phyloP scores from a whole-genome alignment of 2,888 invertebrate species.

The Stramonita haemastoma region DNA sequence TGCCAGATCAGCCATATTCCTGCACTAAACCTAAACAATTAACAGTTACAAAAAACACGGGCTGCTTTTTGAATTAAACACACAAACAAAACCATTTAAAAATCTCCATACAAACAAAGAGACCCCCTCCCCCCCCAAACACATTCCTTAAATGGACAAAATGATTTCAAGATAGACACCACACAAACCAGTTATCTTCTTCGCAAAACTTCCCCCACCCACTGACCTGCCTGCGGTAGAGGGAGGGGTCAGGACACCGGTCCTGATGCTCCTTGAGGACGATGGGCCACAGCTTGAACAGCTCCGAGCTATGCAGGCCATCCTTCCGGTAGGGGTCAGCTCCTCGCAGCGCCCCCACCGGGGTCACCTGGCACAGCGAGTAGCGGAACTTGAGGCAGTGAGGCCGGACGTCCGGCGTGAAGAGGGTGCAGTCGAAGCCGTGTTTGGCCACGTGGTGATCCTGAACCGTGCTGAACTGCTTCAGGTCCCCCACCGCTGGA shows the following conservation, averaged over 20 bases:
- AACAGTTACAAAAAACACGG: too few relatives aligned
- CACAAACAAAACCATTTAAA: too few relatives aligned
- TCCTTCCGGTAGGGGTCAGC: conserved; percentile 68
- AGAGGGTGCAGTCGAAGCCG: conserved; percentile 85
- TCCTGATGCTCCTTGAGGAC: conserved; percentile 62
- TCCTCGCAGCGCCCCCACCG: conserved; percentile 64
- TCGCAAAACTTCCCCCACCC: not conserved
- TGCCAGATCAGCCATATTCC: too few relatives aligned
- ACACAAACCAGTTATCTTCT: too few relatives aligned
- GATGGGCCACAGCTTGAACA: conserved; percentile 72
- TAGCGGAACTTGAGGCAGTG: conserved; percentile 87
- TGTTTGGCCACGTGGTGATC: conserved; percentile 84
- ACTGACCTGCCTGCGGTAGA: conserved; percentile 52
- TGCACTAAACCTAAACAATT: too few relatives aligned
- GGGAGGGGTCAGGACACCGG: conserved; percentile 62
- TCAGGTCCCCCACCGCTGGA: conserved; percentile 93
- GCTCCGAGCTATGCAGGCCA: conserved; percentile 64
- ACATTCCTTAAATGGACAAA: too few relatives aligned
- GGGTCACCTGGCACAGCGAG: conserved; percentile 84
- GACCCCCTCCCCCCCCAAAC: too few relatives aligned
- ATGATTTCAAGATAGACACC: too few relatives aligned
- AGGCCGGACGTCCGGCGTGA: conserved; percentile 86
- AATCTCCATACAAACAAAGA: too few relatives aligned
- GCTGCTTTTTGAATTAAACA: too few relatives aligned
- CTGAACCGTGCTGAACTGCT: conserved; percentile 84